Conservation (phyloP, 2,888 invertebrate species). For the Lucinisca nassula region DNA sequence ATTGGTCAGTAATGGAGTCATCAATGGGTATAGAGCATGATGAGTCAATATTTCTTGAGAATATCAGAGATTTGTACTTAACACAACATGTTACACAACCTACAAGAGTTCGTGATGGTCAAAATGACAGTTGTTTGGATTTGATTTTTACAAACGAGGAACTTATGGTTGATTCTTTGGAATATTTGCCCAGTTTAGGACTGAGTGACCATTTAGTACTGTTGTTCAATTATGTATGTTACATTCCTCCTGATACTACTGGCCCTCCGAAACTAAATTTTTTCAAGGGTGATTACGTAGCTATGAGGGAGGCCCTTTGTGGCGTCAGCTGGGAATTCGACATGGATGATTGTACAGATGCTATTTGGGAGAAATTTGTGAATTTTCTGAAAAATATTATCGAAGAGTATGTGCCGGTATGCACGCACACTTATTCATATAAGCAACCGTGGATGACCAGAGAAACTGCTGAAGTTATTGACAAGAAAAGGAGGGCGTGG, state of each 20-base stretch:
- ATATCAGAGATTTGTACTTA: background rate
- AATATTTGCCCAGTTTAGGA: slow-evolving; percentile 1
- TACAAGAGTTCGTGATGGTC: slow-evolving; percentile 1
- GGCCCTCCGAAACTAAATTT: background rate
- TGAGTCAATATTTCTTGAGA: background rate
- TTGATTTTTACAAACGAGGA: slow-evolving; percentile 7
- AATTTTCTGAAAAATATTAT: too few relatives aligned
- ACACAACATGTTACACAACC: slow-evolving; percentile 7
- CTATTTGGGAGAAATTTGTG: too few relatives aligned
- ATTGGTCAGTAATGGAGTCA: background rate
- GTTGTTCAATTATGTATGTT: slow-evolving; percentile 4
- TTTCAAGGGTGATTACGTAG: slow-evolving; percentile 9
- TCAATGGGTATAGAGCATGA: background rate
- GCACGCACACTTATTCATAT: too few relatives aligned
- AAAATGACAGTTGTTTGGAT: slow-evolving; percentile 4
- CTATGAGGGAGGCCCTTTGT: slow-evolving; percentile 10
- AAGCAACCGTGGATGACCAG: too few relatives aligned
- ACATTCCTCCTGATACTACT: background rate
- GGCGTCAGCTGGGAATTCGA: background rate
- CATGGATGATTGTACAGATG: too few relatives aligned
- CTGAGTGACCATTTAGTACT: background rate
- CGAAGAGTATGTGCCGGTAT: too few relatives aligned
- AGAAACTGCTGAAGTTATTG: too few relatives aligned
- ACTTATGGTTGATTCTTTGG: background rate
- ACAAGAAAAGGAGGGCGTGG: too few relatives aligned